Evolutionary conservation across 2,797 vertebrate genomes (phyloP), one percentile per base, ranked within the genome.

Genomic region (Chloroceryle amazona): DNA sequence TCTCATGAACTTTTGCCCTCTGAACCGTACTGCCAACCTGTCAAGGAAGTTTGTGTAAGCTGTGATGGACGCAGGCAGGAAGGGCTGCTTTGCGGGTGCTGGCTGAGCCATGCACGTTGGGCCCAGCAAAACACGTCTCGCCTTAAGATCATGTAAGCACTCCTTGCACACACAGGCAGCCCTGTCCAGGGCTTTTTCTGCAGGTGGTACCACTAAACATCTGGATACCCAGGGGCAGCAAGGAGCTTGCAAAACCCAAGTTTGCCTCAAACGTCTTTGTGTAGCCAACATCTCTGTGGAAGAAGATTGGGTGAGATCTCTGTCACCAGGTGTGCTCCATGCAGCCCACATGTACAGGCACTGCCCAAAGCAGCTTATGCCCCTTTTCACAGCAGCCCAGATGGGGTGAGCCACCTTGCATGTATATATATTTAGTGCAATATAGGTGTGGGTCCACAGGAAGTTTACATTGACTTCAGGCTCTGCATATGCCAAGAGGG

Each of bases 1-100:
- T 96, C 88, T 67, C 23, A 5, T 97, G 95, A 97, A 97, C 93
- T 95, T 97, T 97, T 97, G 94, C 86, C 95, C 93, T 93, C 71
- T 93, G 93, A 97, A 92, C 95, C 0, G 0, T 85, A 82, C 74
- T 2, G 1, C 73, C 4, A 1, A 1, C 81, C 67, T 97, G 93
- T 96, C 93, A 93, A 55, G 83, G 81, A 89, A 94, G 78, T 92
- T 94, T 97, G 92, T 94, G 90, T 79, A 92, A 92, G 92, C 78
- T 0, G 0, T 97, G 96, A 95, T 94, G 83, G 88, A 95, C 79
- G 33, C 74, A 31, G 57, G 76, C 71, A 9, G 67, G 80, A 73
- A 85, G 72, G 58, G 67, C 46, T 75, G 37, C n/a, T 57, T 33
- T 0, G 0, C 35, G 1, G 0, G 65, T 3, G 0, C 8, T 1